These are phyloP conservation scores for Pollenia angustigena DNA, from an alignment of 2,888 invertebrate genomes.

Conservation along the genomic window DNA sequence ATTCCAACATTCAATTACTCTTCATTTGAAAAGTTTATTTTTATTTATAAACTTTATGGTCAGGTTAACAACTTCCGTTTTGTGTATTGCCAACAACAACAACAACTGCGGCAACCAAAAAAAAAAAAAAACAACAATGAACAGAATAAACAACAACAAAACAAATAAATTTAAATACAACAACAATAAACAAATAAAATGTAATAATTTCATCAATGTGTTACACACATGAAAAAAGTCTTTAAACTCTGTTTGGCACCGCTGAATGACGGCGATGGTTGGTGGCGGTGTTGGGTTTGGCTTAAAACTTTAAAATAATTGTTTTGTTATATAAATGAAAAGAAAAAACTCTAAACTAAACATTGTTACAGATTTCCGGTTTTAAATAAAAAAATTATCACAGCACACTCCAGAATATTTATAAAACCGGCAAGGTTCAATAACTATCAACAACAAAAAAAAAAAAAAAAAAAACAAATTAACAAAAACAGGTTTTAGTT, in stretches of 20 bases:
- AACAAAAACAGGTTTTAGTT: conserved; percentile 28
- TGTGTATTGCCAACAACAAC: conserved; percentile 39
- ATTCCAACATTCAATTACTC: background rate
- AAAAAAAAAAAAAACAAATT: background rate
- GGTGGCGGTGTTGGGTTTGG: conserved; percentile 59
- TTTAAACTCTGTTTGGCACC: conserved; percentile 25
- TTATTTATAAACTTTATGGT: conserved; percentile 63
- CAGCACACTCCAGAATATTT: conserved; percentile 20
- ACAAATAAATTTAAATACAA: conserved; percentile 55
- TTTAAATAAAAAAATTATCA: conserved; percentile 17
- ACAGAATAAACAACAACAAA: conserved; percentile 7
- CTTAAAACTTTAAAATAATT: conserved; percentile 40
- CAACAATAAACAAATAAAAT: conserved; percentile 32
- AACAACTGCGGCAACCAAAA: background rate
- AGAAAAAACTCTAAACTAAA: conserved; percentile 8
- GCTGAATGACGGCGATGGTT: conserved; percentile 31
- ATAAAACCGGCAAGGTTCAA: conserved; percentile 37
- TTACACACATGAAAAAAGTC: conserved; percentile 31
- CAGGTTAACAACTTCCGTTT: conserved; percentile 72
- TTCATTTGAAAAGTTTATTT: conserved; percentile 15
- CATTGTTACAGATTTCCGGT: conserved; percentile 62
- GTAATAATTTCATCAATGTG: conserved; percentile 41
- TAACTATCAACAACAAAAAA: conserved; percentile 19
- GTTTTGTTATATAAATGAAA: conserved; percentile 1
- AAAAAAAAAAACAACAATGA: conserved; percentile 12